Evolutionary conservation across 2,113 vertebrate genomes (phyloP).

Genomic region (Clinocottus analis): DNA sequence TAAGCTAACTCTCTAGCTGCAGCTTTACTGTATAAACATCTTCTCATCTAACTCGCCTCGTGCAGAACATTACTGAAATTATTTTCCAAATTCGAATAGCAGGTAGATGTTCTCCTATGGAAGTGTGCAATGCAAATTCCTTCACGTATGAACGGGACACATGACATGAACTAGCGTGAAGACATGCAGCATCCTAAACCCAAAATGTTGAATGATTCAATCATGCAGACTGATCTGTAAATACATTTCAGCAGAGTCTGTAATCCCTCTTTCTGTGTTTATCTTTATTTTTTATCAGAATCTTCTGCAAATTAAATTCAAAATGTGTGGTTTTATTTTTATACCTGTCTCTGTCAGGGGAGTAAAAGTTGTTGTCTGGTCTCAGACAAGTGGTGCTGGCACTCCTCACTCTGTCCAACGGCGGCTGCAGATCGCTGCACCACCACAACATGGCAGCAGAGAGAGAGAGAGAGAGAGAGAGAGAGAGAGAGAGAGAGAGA

Average conservation of each 20-base stretch:
- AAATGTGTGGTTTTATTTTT: constrained; percentile 4
- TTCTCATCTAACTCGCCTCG: neutral
- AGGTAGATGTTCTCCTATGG: neutral
- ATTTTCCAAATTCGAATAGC: constrained; percentile 1
- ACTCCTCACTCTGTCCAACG: constrained; percentile 98
- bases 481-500: too few relatives aligned
- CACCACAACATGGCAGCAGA: constrained; percentile 86
- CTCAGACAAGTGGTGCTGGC: constrained; percentile 99
- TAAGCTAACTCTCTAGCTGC: neutral
- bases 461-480: too few relatives aligned
- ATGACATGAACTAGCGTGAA: constrained; percentile 35
- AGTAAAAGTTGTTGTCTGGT: constrained; percentile 96
- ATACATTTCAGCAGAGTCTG: neutral
- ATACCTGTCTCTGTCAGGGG: constrained; percentile 97
- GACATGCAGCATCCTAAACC: constrained; percentile 23
- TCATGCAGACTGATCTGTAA: constrained; percentile 10
- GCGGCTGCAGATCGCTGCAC: constrained; percentile 97
- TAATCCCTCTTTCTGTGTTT: neutral
- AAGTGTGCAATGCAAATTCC: neutral
- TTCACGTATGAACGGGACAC: constrained; percentile 69
- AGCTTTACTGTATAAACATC: neutral
- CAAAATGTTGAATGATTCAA: constrained; percentile 14
- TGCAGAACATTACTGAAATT: neutral
- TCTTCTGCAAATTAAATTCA: neutral
- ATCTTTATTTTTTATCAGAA: neutral